phyloP scores from a whole-genome alignment of 2,113 vertebrate genomes.

The Orthochromis indermauri region DNA sequence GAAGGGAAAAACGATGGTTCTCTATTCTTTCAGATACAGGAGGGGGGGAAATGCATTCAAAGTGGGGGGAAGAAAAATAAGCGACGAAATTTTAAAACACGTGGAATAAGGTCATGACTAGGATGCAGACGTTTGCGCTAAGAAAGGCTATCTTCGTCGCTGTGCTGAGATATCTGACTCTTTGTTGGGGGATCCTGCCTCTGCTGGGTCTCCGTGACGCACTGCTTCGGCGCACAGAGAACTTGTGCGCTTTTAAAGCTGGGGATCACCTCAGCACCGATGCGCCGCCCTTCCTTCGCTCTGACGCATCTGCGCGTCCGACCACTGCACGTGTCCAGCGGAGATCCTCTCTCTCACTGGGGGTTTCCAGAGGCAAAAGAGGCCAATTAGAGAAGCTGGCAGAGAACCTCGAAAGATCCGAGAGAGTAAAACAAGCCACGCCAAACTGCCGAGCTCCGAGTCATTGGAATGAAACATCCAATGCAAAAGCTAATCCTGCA shows the following conservation, averaged over 20 bases:
- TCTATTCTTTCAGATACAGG: not conserved
- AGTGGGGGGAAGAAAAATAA: not conserved
- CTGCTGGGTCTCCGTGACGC: constrained; percentile 65
- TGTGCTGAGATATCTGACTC: not conserved
- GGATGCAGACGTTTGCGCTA: not conserved
- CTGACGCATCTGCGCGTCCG: constrained; percentile 45
- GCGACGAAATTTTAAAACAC: not conserved
- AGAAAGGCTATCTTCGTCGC: not conserved
- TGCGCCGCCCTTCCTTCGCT: constrained; percentile 35
- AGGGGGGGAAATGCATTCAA: not conserved
- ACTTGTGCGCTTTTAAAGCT: constrained; percentile 64
- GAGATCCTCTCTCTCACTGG: constrained; percentile 44
- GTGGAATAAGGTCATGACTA: not conserved
- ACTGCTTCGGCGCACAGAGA: constrained; percentile 51
- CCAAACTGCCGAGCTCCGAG: not conserved
- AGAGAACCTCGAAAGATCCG: not conserved
- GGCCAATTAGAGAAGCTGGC: constrained; percentile 5
- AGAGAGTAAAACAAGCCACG: not conserved
- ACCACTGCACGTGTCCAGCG: constrained; percentile 4
- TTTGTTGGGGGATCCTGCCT: constrained; percentile 34
- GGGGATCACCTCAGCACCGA: constrained; percentile 66
- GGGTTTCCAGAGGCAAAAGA: not conserved
- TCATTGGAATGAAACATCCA: not conserved
- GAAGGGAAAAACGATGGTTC: not conserved
- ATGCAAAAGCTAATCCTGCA: not conserved